Percentiles rank a stretch among this genome's conserved stretches.
phyloP scores from a whole-genome alignment of 2,113 vertebrate genomes.

The Platycercus adscitus region DNA sequence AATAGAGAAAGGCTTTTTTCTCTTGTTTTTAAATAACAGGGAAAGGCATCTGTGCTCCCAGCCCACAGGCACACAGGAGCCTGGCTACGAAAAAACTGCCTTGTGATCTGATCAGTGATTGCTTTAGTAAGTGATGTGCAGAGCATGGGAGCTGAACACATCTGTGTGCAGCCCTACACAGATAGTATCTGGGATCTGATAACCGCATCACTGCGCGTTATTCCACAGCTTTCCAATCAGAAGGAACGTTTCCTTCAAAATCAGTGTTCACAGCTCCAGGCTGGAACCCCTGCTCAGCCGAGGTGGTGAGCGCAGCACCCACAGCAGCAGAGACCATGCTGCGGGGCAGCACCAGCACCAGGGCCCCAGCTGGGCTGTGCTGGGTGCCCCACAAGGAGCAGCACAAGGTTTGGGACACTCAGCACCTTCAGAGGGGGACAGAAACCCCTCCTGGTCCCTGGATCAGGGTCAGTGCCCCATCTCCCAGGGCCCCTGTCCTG shows the following conservation, averaged over 20 bases:
- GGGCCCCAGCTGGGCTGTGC: neutral
- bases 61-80: neutral
- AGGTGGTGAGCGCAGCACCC: fast-evolving
- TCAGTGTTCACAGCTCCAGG: neutral
- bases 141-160: neutral
- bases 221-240: neutral
- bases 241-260: fast-evolving
- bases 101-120: neutral
- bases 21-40: slow-evolving; percentile 40
- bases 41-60: slow-evolving; percentile 56
- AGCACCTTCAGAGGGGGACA: too few relatives aligned
- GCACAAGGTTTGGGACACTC: fast-evolving
- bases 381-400: neutral
- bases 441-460: neutral
- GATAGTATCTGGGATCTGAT: neutral
- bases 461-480: too few relatives aligned
- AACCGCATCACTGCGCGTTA: neutral
- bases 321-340: neutral
- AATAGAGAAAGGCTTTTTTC: neutral
- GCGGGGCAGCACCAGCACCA: neutral
- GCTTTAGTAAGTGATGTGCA: neutral
- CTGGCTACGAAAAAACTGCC: neutral
- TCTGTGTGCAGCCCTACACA: neutral
- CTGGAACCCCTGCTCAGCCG: neutral
- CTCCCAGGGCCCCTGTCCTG: neutral